A percentile compares a stretch with the other conserved stretches of the same genome.
These are phyloP conservation scores for Psix sp. DNA, from an alignment of 1,140 invertebrate species.

Conservation along the genomic window DNA sequence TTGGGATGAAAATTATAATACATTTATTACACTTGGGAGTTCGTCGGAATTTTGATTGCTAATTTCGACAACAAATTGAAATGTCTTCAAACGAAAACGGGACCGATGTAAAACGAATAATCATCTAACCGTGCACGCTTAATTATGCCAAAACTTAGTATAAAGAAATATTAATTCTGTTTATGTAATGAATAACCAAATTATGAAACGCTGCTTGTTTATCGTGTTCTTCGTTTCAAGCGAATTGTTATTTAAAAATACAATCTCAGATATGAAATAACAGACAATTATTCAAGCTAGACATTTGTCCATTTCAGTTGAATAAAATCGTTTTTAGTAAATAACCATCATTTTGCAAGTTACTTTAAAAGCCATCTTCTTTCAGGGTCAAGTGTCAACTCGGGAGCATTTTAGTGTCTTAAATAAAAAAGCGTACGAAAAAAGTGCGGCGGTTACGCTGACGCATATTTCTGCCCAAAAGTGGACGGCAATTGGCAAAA, in stretches of 20 bases:
- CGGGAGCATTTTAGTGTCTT: slow-evolving; percentile 38
- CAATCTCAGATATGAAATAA: too few relatives aligned
- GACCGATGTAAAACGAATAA: slow-evolving; percentile 24
- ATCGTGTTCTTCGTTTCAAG: too few relatives aligned
- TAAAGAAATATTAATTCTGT: slow-evolving; percentile 20
- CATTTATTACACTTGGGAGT: neutral
- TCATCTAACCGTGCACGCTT: slow-evolving; percentile 22
- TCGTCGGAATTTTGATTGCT: neutral
- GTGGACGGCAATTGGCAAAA: slow-evolving; percentile 72
- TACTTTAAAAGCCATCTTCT: too few relatives aligned
- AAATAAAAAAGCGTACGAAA: slow-evolving; percentile 41
- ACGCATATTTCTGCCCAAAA: slow-evolving; percentile 59
- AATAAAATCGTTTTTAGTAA: too few relatives aligned
- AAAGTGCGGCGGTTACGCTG: slow-evolving; percentile 55
- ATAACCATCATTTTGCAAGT: too few relatives aligned
- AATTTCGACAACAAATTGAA: slow-evolving; percentile 17
- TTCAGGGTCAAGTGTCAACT: slow-evolving; percentile 46
- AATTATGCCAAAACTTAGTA: slow-evolving; percentile 17
- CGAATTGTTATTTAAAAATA: too few relatives aligned
- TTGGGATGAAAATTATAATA: neutral
- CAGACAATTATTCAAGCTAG: too few relatives aligned
- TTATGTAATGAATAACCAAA: too few relatives aligned
- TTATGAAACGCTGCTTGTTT: too few relatives aligned
- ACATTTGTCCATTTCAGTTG: too few relatives aligned
- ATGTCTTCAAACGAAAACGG: slow-evolving; percentile 15